Base-by-base conservation (phyloP, 2,797 vertebrate species). In the Danio jaintianensis region DNA sequence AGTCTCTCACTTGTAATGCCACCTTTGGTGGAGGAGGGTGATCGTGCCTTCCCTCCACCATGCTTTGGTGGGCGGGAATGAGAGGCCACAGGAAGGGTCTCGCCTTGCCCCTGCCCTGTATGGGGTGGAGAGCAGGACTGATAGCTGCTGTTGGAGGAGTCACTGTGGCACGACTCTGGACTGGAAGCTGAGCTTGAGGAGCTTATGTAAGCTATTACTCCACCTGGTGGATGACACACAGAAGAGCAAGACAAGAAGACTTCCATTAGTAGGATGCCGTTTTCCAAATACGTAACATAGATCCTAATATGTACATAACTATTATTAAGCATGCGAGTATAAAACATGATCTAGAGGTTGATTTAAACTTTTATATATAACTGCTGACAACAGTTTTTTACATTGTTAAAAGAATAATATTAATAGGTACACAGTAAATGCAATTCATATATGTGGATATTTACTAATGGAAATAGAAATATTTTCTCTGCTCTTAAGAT, bases 191-290 rank as follows among this genome's bases (percentile, higher is more conserved):
- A 97, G 92, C 95, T 96, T 18, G 96, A 95, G 13, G 96, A 97
- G 89, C 96, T 96, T 92, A 97, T 97, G 89, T 97, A 98, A 89
- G 97, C 93, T 86, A 98, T 98, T 79, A 98, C 96, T 79, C 97
- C 96, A 89, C 97, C 97, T 98, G 87, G 81, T 89, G 91, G 16
- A 52, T 5, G 29, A 83, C 2, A 59, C 18, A 42, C 45, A 67
- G 36, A 58, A 76, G 7, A 58, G 50, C 58, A 59, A 20, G 2
- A 58, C 7, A 29, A 61, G 5, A 47, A 4, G 0, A 22, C 7
- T 20, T 75, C 4, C 52, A 47, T 40, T 40, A 64, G n/a, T 11
- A 56, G 52, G 4, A 16, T 8, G 3, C 29, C 36, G 8, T 55
- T 43, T 52, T 5, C 4, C 16, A 18, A 53, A 45, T 45, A n/a